Evolutionary conservation across 2,888 invertebrate species (phyloP), one percentile per base, ranked within the genome.

Genomic region (Catocala sponsa): DNA sequence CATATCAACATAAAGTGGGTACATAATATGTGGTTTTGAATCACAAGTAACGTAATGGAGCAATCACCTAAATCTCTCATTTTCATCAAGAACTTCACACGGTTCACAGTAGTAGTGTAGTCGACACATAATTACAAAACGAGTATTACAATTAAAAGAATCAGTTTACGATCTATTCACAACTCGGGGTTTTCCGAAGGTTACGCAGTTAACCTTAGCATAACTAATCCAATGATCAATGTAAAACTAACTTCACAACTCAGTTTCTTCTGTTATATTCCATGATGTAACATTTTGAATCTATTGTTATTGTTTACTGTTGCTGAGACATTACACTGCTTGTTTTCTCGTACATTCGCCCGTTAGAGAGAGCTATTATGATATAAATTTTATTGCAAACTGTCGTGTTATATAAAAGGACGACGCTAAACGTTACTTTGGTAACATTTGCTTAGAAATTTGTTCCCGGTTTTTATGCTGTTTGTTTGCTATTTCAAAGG

Each of bases 331-430:
- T 70, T 71, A 70, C 59, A 58, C 5, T 43, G 6, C 4, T 4
- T 12, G 53, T 57, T 59, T 71, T 55, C 74, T 71, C 67, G 59
- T 51, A 74, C 59, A 71, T 74, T 66, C 57, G 7, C 43, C 13
- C 1, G 0, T 0, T 50, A 35, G 49, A 49, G 33, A 35, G 12
- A 35, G 7, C 12, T 11, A n/a, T 50, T 12, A 50, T 33, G 38
- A 38, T 35, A 38, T 50, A 33, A 33, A 33, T 33, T 33, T 49
- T 49, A 38, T 38, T 7, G 6, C 35, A 6, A 9, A 38, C 35
- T 38, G 35, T 6, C 2, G 35, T 7, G 35, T 7, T 0, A 38
- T 38, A 38, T 38, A 38, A 6, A 38, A 7, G 6, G 35, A 7
- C 9, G 35, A 38, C 7, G 35, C 9, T 25, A 25, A 25, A 38